Evolutionary conservation across 2,797 vertebrate genomes (phyloP).

Genomic region (Pipistrellus nathusii): DNA sequence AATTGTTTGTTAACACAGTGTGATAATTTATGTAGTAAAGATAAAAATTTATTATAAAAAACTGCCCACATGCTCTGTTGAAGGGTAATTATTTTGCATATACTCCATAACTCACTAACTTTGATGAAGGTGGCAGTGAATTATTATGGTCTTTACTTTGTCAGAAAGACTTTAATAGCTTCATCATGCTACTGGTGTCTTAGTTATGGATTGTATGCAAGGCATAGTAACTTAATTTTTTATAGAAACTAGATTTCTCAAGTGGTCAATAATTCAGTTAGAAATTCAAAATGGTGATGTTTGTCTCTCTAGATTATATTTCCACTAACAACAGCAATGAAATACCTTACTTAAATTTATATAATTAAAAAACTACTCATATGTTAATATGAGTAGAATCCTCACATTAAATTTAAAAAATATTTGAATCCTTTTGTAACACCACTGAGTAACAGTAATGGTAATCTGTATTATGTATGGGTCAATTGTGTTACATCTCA

Average conservation of each 20-base stretch:
- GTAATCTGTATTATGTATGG: not conserved
- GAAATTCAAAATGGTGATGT: constrained; percentile 17
- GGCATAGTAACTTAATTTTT: constrained; percentile 33
- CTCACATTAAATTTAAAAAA: not conserved
- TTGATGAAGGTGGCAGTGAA: constrained; percentile 69
- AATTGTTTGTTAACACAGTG: constrained; percentile 72
- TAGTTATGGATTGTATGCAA: constrained; percentile 64
- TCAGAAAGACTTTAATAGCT: constrained; percentile 62
- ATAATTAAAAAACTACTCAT: constrained; percentile 15
- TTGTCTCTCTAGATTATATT: constrained; percentile 33
- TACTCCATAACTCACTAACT: constrained; percentile 48
- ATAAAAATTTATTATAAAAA: constrained; percentile 67
- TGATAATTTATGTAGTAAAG: constrained; percentile 71
- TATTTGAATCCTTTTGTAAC: not conserved
- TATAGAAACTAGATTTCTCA: constrained; percentile 63
- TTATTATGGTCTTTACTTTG: constrained; percentile 67
- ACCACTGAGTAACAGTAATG: not conserved
- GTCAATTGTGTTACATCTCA: not conserved
- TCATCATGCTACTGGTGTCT: constrained; percentile 55
- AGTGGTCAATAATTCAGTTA: constrained; percentile 44
- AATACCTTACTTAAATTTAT: constrained; percentile 16
- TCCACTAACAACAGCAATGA: constrained; percentile 21
- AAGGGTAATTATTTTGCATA: constrained; percentile 72
- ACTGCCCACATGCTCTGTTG: constrained; percentile 61
- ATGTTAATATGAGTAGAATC: constrained; percentile 17